Conservation (phyloP, 2,888 invertebrate genomes). For the Limnephilus auricula region DNA sequence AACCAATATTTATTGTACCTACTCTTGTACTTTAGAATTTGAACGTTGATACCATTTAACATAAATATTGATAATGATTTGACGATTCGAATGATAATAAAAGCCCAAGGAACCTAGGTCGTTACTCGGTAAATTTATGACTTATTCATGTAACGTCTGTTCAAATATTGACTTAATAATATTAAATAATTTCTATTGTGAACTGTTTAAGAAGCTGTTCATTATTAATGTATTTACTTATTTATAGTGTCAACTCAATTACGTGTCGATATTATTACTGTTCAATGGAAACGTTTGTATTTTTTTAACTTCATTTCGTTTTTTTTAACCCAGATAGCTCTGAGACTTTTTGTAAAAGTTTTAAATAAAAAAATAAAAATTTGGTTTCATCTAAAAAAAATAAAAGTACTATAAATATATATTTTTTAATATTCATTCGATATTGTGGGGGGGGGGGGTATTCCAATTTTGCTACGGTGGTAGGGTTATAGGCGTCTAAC, state of each 20-base stretch:
- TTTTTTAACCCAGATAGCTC: too few species aligned
- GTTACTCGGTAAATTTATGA: neutral
- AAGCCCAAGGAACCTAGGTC: neutral
- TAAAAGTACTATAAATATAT: too few species aligned
- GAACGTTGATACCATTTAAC: neutral
- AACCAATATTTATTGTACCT: neutral
- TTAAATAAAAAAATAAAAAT: too few species aligned
- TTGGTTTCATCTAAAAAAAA: too few species aligned
- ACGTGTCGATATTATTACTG: neutral
- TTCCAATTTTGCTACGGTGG: too few species aligned
- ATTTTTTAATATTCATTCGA: too few species aligned
- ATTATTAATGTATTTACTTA: neutral
- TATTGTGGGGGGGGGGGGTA: too few species aligned
- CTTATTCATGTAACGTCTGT: neutral
- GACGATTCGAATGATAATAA: neutral
- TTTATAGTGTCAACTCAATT: neutral
- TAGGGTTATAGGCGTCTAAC: too few species aligned
- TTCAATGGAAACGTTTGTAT: too few species aligned
- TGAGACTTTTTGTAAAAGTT: too few species aligned
- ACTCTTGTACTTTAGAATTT: neutral
- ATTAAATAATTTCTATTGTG: neutral
- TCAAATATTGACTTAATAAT: neutral
- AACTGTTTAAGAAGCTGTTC: neutral
- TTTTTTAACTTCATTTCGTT: too few species aligned
- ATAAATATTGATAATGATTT: neutral